phyloP scores from a whole-genome alignment of 2,113 vertebrate species.

The Asarcornis scutulata region DNA sequence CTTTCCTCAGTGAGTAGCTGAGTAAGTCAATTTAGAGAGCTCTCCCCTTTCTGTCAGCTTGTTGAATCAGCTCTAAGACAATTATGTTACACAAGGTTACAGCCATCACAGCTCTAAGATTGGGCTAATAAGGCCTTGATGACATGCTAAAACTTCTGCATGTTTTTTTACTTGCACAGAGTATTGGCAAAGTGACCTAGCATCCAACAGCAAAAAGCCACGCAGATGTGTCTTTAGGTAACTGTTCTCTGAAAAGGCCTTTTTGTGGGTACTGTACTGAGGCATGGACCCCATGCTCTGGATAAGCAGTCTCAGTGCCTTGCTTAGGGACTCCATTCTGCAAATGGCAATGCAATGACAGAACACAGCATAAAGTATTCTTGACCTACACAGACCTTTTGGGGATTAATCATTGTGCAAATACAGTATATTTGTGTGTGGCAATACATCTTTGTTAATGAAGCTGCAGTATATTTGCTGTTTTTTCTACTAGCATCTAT shows the following conservation, averaged over 20 bases:
- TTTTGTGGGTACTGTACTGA: not conserved
- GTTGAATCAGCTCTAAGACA: not conserved
- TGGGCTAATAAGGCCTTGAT: not conserved
- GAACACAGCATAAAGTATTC: not conserved
- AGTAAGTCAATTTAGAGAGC: not conserved
- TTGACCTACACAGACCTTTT: not conserved
- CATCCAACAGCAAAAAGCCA: not conserved
- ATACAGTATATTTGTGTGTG: not conserved
- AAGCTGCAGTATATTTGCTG: not conserved
- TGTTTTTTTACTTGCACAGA: not conserved
- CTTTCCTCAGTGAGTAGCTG: not conserved
- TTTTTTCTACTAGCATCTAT: not conserved
- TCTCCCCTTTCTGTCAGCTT: not conserved
- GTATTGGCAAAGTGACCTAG: not conserved
- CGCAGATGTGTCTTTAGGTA: not conserved
- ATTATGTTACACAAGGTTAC: not conserved
- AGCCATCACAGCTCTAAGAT: not conserved
- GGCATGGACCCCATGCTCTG: not conserved
- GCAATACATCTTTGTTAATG: not conserved
- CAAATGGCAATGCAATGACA: not conserved
- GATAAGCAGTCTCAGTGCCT: not conserved
- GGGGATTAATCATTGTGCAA: not conserved
- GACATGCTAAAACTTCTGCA: not conserved
- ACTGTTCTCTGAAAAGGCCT: not conserved
- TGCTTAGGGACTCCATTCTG: not conserved